Base-by-base conservation (phyloP, 2,888 invertebrate species). In the Macroteleia sp. region DNA sequence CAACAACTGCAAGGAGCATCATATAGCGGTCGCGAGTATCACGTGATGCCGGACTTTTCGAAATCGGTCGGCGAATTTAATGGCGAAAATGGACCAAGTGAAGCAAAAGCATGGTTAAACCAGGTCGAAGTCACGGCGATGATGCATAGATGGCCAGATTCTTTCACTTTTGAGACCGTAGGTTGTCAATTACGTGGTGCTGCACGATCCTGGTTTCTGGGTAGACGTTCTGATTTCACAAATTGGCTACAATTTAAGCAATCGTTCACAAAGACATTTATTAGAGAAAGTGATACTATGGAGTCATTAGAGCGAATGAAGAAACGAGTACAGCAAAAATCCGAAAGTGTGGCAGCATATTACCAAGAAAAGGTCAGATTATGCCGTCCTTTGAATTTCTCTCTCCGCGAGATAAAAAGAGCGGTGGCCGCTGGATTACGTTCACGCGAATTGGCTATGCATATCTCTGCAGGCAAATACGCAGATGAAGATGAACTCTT, bases 361-460 rank as follows among this genome's bases (percentile, higher is more conserved):
- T 79, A 36, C 20, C 61, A 77, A 3, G 79, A 69, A 0, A 82
- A 79, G 10, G 71, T 80, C 5, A 59, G 57, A 19, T 59, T 80
- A 17, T 78, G 71, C 57, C 76, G 67, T 3, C 46, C 70, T 16
- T 17, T 80, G 5, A 52, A 52, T 10, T 42, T 80, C 16, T 19
- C 69, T 9, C 74, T 77, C 19, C 62, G 70, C 2, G 77, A 82
- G 22, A 67, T 36, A 6, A 73, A 52, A 61, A 74, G 4, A 16
- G 73, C 9, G 30, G 62, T 81, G 9, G 50, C 61, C 0, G 42
- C 54, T 1, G 81, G 76, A 0, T 25, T 82, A 0, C 17, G 14
- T 5, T 70, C 66, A 5, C 20, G 70, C n/a, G n/a, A n/a, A n/a
- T n/a, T n/a, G n/a, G n/a, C n/a, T n/a, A n/a, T n/a, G n/a, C n/a